Evolutionary conservation across 2,888 invertebrate species (phyloP).

Genomic region (Mycalesis mineus): DNA sequence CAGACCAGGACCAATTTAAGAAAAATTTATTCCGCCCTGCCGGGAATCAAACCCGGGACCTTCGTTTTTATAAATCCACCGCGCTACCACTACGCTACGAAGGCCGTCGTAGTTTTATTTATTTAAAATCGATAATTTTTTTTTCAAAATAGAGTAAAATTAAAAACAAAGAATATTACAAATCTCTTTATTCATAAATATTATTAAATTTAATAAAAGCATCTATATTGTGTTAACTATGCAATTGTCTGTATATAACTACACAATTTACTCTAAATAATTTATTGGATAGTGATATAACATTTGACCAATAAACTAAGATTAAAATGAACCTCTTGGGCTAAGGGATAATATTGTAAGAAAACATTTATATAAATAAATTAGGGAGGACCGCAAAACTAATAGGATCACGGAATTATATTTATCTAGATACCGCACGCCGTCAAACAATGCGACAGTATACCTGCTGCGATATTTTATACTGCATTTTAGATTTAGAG

Average conservation of each 20-base stretch:
- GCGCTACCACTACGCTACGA: too few species aligned
- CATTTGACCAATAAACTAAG: background rate
- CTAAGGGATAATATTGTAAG: background rate
- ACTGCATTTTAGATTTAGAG: too few species aligned
- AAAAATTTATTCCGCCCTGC: too few species aligned
- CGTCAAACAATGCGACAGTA: too few species aligned
- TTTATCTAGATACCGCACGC: too few species aligned
- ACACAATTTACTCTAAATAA: conserved; percentile 13
- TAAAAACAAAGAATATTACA: conserved; percentile 15
- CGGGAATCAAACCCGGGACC: too few species aligned
- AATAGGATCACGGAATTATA: too few species aligned
- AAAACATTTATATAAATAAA: background rate
- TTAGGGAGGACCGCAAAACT: background rate
- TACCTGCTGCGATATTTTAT: too few species aligned
- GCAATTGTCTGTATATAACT: conserved; percentile 35
- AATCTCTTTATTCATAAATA: conserved; percentile 43
- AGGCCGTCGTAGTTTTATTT: too few species aligned
- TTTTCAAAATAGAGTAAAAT: background rate
- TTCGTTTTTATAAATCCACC: too few species aligned
- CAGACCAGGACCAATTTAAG: too few species aligned
- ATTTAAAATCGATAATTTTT: too few species aligned
- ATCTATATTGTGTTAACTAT: conserved; percentile 48
- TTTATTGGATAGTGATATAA: conserved; percentile 8
- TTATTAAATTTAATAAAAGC: conserved; percentile 50
- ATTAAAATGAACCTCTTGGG: conserved; percentile 2